Percentiles rank a stretch among this genome's conserved stretches.
Evolutionary conservation across 2,113 vertebrate species (phyloP).

Genomic region (Athene cunicularia): DNA sequence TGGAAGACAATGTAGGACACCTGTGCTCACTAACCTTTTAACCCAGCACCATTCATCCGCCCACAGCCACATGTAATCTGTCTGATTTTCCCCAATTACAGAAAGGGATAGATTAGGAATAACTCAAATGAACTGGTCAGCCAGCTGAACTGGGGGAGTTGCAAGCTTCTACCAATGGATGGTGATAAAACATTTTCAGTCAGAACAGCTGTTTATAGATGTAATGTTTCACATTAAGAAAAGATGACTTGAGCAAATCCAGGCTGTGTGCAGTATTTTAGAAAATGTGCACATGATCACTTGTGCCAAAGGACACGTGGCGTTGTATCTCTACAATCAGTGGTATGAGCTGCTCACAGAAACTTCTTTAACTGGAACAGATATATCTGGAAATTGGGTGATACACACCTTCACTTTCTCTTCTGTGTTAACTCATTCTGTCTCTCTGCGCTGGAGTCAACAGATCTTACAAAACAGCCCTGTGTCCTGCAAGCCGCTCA

Average conservation of each 20-base stretch:
- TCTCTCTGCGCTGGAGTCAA: neutral
- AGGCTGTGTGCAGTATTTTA: neutral
- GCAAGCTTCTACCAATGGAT: constrained; percentile 7
- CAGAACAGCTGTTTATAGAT: neutral
- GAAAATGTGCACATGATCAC: neutral
- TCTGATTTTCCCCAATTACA: rapidly evolving
- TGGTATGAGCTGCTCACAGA: neutral
- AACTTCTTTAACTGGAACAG: neutral
- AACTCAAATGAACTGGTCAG: neutral
- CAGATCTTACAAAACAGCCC: neutral
- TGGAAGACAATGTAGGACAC: neutral
- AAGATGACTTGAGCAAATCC: neutral
- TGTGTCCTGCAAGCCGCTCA: neutral
- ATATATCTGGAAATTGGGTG: neutral
- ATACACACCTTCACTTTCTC: neutral
- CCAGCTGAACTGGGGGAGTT: neutral
- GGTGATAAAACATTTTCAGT: constrained; percentile 20
- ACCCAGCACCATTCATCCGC: neutral
- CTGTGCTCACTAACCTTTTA: neutral
- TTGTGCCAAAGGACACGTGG: neutral
- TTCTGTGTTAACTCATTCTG: neutral
- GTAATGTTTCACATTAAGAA: neutral
- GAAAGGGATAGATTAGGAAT: neutral
- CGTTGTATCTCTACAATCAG: neutral
- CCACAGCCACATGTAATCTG: neutral